Conservation (phyloP, 2,888 invertebrate species). For the Drosophila meridiana region DNA sequence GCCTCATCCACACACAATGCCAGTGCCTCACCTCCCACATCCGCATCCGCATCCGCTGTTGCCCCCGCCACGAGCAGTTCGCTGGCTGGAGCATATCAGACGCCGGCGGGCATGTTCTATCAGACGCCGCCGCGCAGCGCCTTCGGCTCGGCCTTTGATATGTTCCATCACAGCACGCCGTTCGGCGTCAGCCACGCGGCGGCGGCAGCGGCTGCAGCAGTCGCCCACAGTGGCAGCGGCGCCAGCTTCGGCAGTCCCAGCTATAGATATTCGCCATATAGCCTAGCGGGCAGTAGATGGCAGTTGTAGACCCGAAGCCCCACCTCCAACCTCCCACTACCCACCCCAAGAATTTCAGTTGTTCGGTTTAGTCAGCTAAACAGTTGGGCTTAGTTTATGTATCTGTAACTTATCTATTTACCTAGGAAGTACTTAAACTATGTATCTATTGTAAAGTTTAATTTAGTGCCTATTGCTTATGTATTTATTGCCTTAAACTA, state of each 20-base stretch:
- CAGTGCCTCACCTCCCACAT: constrained; percentile 77
- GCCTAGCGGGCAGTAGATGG: constrained; percentile 84
- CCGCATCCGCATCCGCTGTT: constrained; percentile 63
- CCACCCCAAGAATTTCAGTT: background rate
- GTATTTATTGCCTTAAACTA: constrained; percentile 74
- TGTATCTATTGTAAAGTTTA: constrained; percentile 49
- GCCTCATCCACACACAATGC: constrained; percentile 78
- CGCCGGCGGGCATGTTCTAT: constrained; percentile 82
- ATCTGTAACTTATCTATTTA: constrained; percentile 45
- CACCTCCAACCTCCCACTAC: background rate
- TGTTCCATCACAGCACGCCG: constrained; percentile 85
- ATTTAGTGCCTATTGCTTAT: constrained; percentile 72
- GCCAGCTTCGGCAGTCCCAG: constrained; percentile 84
- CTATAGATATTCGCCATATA: constrained; percentile 85
- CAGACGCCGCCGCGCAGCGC: constrained; percentile 84
- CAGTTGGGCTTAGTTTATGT: constrained; percentile 41
- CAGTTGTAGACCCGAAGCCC: constrained; percentile 73
- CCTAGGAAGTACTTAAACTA: constrained; percentile 36
- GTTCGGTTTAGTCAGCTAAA: constrained; percentile 21
- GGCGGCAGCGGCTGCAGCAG: constrained; percentile 70
- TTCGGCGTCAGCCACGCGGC: constrained; percentile 83
- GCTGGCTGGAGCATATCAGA: constrained; percentile 71
- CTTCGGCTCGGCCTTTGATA: constrained; percentile 84
- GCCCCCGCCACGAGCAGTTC: constrained; percentile 44
- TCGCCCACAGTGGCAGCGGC: constrained; percentile 77